Base-by-base conservation (phyloP, 2,113 vertebrate species). In the Trematocara variabile region DNA sequence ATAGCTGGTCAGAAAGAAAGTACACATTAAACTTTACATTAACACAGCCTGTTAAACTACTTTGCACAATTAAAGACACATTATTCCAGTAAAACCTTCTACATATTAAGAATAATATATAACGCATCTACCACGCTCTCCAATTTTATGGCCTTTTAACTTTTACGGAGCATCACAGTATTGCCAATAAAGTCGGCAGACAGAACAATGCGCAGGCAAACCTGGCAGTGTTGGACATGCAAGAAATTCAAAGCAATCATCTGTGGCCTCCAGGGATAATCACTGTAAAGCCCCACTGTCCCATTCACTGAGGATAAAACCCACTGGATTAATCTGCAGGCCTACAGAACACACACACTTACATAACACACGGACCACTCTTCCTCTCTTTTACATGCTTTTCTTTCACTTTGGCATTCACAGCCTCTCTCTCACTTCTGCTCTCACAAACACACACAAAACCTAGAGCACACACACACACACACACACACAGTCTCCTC, bases 221-320 rank as follows among this genome's bases (percentile, higher is more conserved):
- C 73, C 84, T 22, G 73, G 77, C 28, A 87, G 84, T 63, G 84
- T 84, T 81, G 85, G 81, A 91, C 56, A 39, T 85, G 82, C 80
- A 88, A 83, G 89, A 86, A 83, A 93, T 88, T 92, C 90, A 91
- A 93, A 95, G 94, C 93, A 94, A 94, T 95, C 93, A 95, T 95
- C 92, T 90, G 92, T 89, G 90, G 93, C 92, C 93, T 94, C 92
- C 86, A 88, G 92, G 92, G 94, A 95, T 95, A 95, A 95, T 93
- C 93, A 92, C 90, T 80, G 94, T 90, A 95, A 95, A 95, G 93
- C 91, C 84, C 87, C 92, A 92, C 93, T 95, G 95, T 95, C 95
- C 93, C 92, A 95, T 95, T 95, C 95, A 95, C 90, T 84, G 91
- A 93, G 95, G 93, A 95, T 95, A 94, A 95, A 94, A 89, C 92